phyloP scores from a whole-genome alignment of 2,888 invertebrate genomes.

The Acronicta alni region DNA sequence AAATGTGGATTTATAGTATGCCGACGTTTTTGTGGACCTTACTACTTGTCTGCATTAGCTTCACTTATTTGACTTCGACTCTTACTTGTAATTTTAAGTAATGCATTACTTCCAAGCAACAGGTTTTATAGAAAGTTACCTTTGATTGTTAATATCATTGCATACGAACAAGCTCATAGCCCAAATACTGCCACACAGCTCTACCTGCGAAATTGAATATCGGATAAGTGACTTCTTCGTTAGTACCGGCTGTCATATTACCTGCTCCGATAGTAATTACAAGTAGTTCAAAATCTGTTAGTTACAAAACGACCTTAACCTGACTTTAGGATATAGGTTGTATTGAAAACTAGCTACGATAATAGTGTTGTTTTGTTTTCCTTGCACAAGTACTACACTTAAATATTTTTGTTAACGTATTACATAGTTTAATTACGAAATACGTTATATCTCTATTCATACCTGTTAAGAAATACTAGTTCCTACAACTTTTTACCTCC shows the following conservation, averaged over 20 bases:
- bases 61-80: conserved; percentile 27
- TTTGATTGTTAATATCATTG: conserved; percentile 7
- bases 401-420: background rate
- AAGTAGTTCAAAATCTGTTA: no score
- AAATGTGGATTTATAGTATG: conserved; percentile 3
- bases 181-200: no score
- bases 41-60: conserved; percentile 32
- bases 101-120: background rate
- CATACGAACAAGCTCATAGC: background rate
- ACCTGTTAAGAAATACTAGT: conserved; percentile 47
- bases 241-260: no score
- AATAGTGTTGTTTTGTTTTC: no score
- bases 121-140: conserved; percentile 13
- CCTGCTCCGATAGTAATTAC: no score
- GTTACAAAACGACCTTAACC: no score
- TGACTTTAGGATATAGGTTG: no score
- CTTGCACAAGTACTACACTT: no score
- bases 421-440: background rate
- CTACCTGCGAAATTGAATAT: background rate
- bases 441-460: conserved; percentile 11
- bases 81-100: conserved; percentile 1
- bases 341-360: no score
- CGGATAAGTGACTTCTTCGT: background rate
- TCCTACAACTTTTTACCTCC: conserved; percentile 51
- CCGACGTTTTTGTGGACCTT: conserved; percentile 30